Evolutionary conservation across 2,797 vertebrate genomes (phyloP).

Genomic region (Calcarius lapponicus): DNA sequence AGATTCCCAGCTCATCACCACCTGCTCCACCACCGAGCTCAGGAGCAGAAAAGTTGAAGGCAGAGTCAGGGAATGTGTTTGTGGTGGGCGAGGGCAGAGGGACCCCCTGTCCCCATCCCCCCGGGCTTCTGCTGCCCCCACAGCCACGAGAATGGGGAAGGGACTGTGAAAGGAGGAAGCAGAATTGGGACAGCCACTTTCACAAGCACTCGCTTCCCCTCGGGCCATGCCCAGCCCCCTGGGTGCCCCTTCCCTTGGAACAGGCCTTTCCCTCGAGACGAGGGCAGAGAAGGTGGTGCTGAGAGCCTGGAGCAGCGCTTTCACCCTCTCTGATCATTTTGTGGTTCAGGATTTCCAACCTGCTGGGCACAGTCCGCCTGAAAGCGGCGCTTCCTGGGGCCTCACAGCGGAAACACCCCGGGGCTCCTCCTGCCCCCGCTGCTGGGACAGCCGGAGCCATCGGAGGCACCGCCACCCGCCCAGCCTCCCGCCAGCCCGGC

Average conservation of each 20-base stretch:
- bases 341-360: not conserved
- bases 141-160: not conserved
- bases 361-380: not conserved
- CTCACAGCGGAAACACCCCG: not conserved
- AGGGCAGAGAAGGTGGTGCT: fast-evolving
- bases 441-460: not conserved
- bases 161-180: constrained; percentile 30
- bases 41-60: not conserved
- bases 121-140: not conserved
- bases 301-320: fast-evolving
- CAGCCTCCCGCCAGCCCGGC: not conserved
- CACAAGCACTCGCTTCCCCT: not conserved
- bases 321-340: not conserved
- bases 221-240: not conserved
- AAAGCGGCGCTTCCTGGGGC: not conserved
- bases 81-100: not conserved
- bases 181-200: constrained; percentile 33
- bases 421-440: not conserved
- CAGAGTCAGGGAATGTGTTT: fast-evolving
- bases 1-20: not conserved
- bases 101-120: not conserved
- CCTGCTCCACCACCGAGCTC: not conserved
- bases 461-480: not conserved
- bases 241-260: not conserved
- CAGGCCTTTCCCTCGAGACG: not conserved